Base-by-base conservation (phyloP, 2,113 vertebrate genomes). In the Peromyscus maniculatus region DNA sequence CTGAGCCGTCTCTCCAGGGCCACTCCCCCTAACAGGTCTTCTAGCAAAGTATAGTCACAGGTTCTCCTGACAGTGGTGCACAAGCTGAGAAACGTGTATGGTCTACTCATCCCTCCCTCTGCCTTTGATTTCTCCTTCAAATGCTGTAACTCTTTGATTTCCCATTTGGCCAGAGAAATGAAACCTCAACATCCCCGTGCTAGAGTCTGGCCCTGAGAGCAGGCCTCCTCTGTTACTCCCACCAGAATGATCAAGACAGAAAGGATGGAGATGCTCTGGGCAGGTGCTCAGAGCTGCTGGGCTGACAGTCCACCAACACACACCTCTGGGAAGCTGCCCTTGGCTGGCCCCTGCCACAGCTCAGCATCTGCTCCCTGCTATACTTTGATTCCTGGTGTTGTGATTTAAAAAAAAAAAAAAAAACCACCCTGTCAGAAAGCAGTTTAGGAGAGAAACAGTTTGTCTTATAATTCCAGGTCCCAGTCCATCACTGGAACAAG, bases 261-360 rank as follows among this genome's bases (percentile, higher is more conserved):
- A 4, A 33, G 43, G 28, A 80, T 0, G 11, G 64, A 69, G 91
- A 36, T 36, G 7, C 2, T 10, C 10, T 0, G 43, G 59, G 43
- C 28, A 86, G 64, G 62, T 46, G 22, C 26, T 7, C 12, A 16
- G 52, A 59, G 26, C n/a, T 0, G 36, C 19, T 2, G 16, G 52
- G 17, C 7, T 1, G 15, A 39, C 13, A 10, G 19, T 31, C 16
- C 0, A 5, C 0, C 22, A 33, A 17, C 6, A 24, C 16, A 5
- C 6, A 21, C 3, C 55, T n/a, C 7, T 17, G 43, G 21, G n/a
- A 55, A 33, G 66, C 21, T 1, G 33, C 39, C n/a, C 69, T 11
- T 8, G 49, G 66, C 43, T 43, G 43, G 43, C 26, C 33, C 7
- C 52, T 28, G 36, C 28, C 39, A 43, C 10, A 46, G 26, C 77